phyloP scores from a whole-genome alignment of 1,140 invertebrate species.

The Chymomyza costata region DNA sequence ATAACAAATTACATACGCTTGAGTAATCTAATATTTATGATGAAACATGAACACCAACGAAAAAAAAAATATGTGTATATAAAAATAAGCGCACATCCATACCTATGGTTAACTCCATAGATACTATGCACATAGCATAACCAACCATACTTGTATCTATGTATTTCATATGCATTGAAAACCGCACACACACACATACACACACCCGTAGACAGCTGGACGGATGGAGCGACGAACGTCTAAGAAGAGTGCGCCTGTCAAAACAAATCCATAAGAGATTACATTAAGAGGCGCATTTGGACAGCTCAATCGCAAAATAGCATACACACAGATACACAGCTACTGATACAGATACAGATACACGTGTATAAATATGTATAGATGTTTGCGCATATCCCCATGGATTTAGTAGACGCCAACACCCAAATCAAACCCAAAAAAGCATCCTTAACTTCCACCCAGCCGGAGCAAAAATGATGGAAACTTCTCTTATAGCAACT shows the following conservation, averaged over 20 bases:
- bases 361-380: background rate
- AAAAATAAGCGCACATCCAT: constrained; percentile 29
- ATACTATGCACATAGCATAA: no score
- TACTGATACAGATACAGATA: background rate
- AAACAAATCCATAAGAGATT: constrained; percentile 72
- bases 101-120: no score
- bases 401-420: constrained; percentile 44
- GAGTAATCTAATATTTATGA: constrained; percentile 70
- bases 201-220: background rate
- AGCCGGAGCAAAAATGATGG: constrained; percentile 41
- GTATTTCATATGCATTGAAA: constrained; percentile 56
- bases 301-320: constrained; percentile 66
- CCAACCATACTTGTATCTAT: no score
- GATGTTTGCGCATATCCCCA: constrained; percentile 26
- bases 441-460: constrained; percentile 7
- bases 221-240: no score
- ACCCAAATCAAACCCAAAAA: constrained; percentile 59
- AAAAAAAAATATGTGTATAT: constrained; percentile 16
- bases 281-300: constrained; percentile 71
- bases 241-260: constrained; percentile 50
- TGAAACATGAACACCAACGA: constrained; percentile 32
- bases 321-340: constrained; percentile 27
- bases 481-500: constrained; percentile 56
- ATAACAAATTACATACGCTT: constrained; percentile 62
- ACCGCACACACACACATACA: constrained; percentile 16